Evolutionary conservation across 2,797 vertebrate genomes (phyloP).

Genomic region (Pampus argenteus): DNA sequence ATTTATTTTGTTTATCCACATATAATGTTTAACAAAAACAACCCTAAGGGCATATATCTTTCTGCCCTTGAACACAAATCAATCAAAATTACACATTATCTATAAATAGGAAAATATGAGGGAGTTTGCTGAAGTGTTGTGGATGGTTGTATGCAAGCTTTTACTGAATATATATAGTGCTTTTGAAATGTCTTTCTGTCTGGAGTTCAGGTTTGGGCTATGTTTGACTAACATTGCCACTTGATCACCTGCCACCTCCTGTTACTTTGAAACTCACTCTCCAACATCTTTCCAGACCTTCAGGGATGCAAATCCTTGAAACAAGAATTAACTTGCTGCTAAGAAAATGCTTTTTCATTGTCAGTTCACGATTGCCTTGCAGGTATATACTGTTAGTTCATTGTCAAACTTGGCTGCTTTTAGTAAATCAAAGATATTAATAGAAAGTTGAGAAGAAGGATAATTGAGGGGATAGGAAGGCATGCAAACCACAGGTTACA

Average conservation of each 20-base stretch:
- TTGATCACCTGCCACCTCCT: constrained; percentile 50
- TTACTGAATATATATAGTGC: background rate
- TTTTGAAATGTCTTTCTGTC: constrained; percentile 30
- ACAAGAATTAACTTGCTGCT: constrained; percentile 69
- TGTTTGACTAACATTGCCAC: constrained; percentile 48
- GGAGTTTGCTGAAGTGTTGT: background rate
- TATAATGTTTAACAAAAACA: background rate
- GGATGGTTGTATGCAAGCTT: background rate
- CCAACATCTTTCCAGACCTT: constrained; percentile 44
- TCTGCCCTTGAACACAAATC: background rate
- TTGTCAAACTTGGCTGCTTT: constrained; percentile 46
- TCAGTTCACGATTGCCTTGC: constrained; percentile 49
- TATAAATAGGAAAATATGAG: background rate
- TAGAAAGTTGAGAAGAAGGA: constrained; percentile 46
- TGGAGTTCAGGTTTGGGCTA: constrained; percentile 31
- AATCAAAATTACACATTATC: constrained; percentile 2
- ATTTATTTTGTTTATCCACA: background rate
- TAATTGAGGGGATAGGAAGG: constrained; percentile 52
- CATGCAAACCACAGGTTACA: constrained; percentile 56
- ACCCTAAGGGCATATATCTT: background rate
- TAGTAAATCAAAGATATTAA: constrained; percentile 44
- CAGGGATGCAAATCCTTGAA: constrained; percentile 38
- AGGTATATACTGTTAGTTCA: constrained; percentile 45
- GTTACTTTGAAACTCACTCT: constrained; percentile 45
- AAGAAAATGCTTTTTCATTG: constrained; percentile 54